A percentile compares a stretch with the other conserved stretches of the same genome.
Conservation (phyloP, 2,797 vertebrate genomes). For the Lithobates pipiens region DNA sequence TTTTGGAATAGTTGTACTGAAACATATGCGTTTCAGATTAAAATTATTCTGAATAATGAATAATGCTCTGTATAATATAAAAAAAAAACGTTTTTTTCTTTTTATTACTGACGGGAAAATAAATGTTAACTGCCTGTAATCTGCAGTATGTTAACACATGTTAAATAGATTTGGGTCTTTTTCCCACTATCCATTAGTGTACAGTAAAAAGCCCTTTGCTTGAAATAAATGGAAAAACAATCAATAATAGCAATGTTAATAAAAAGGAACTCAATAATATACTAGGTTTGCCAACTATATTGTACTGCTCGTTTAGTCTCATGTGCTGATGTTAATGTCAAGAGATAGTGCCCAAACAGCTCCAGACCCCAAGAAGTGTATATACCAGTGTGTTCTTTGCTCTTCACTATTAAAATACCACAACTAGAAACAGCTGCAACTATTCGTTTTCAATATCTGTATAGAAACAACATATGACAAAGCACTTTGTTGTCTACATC, state of each 20-base stretch:
- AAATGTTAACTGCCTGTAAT: conserved; percentile 27
- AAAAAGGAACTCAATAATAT: conserved; percentile 3
- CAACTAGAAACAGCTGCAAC: background rate
- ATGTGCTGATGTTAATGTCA: background rate
- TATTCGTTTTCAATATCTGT: background rate
- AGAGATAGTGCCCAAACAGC: background rate
- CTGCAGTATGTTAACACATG: conserved; percentile 33
- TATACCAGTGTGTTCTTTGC: background rate
- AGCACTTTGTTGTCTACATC: background rate
- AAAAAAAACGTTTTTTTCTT: conserved; percentile 6
- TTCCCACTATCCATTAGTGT: conserved; percentile 6
- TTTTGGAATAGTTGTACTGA: conserved; percentile 1
- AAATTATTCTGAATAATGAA: conserved; percentile 20
- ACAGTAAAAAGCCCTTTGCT: background rate
- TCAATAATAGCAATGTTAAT: background rate
- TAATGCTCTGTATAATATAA: conserved; percentile 19
- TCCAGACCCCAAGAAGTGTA: background rate
- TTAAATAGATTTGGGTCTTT: conserved; percentile 10
- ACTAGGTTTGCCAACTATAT: background rate
- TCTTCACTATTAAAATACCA: background rate
- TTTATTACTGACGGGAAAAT: conserved; percentile 41
- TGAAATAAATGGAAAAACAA: conserved; percentile 15
- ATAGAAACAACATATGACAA: background rate
- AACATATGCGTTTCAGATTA: conserved; percentile 37
- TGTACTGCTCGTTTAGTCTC: background rate